Base-by-base conservation (phyloP, 1,140 invertebrate genomes). In the Chironomus striatipennis region DNA sequence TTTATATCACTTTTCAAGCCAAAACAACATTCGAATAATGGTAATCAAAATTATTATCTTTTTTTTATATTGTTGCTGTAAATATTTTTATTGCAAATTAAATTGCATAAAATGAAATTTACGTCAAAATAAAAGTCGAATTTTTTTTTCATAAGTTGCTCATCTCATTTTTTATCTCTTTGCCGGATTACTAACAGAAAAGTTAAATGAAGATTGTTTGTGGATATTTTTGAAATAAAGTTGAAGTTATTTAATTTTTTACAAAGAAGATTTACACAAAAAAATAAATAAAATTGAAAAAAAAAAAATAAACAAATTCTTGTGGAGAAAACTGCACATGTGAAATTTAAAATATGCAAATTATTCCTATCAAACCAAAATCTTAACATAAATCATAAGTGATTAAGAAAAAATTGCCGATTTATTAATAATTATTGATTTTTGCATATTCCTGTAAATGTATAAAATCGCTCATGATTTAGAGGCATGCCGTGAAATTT, bases 1-100 rank as follows among this genome's bases (percentile, higher is more conserved):
- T 57, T 57, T 57, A 15, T 57, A 57, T 57, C 47, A 57, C 47
- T 57, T 57, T n/a, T 57, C 47, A 57, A 57, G n/a, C 47, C 47
- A 57, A n/a, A 57, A 57, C 4, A 57, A n/a, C 47, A 57, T 57
- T 57, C 47, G 47, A 57, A 57, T 57, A 57, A 15, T 15, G n/a
- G 47, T 10, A 57, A 57, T 57, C 43, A 47, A 10, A 47, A 47
- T 2, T 3, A 34, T 34, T 2, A 57, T n/a, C 8, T n/a, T 5
- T 57, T n/a, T 15, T 57, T 57, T 57, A 57, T 57, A n/a, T 57
- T 34, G 24, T 34, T 34, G 24, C 24, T 34, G 24, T 34, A 34
- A 34, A 34, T 34, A 34, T 57, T 15, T n/a, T 57, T 57, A 57
- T 57, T 57, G n/a, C 15, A 57, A 57, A 57, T 57, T 57, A 57